A percentile compares a stretch with the other conserved stretches of the same genome.
Evolutionary conservation across 2,888 invertebrate species (phyloP).

Genomic region (Apodemia duryi): DNA sequence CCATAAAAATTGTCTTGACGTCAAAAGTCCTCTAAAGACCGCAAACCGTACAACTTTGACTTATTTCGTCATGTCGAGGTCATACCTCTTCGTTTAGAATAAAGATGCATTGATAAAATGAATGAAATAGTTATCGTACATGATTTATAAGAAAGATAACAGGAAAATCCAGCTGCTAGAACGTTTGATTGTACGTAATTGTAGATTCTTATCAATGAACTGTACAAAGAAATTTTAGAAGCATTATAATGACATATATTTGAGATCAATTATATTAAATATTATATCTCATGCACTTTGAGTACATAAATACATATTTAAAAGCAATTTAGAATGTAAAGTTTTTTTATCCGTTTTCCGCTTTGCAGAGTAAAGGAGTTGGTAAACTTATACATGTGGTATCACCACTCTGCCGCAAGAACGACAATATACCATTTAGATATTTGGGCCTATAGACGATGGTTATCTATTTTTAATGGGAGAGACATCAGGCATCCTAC

Average conservation of each 20-base stretch:
- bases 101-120: slow-evolving; percentile 8
- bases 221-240: background rate
- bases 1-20: background rate
- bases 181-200: background rate
- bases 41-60: background rate
- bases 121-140: slow-evolving; percentile 5
- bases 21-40: background rate
- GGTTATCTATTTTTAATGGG: no score
- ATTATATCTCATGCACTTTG: background rate
- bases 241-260: background rate
- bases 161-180: slow-evolving; percentile 4
- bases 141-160: slow-evolving; percentile 11
- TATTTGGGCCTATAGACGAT: no score
- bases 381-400: no score
- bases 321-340: no score
- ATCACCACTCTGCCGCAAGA: no score
- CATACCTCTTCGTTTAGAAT: background rate
- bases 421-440: no score
- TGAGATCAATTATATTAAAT: background rate
- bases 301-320: background rate
- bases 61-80: slow-evolving; percentile 8
- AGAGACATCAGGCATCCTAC: no score
- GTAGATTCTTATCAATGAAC: background rate
- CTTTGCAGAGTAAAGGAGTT: no score
- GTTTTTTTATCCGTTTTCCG: no score